Conservation (phyloP, 2,113 vertebrate species). For the Pagrus major region DNA sequence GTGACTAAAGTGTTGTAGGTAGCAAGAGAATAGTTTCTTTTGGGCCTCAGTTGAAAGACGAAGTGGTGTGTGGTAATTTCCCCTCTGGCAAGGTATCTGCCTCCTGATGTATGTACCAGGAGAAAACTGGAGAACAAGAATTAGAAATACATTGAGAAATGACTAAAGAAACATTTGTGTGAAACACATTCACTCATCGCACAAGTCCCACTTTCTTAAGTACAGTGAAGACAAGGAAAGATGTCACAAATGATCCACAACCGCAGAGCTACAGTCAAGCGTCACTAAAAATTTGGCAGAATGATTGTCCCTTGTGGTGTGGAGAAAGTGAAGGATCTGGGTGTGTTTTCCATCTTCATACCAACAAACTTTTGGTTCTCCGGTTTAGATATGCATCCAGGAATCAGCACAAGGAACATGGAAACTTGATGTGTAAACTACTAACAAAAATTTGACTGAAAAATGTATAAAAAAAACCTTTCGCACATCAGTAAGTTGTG, state of each 20-base stretch:
- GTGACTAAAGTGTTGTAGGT: constrained; percentile 1
- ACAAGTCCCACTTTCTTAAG: neutral
- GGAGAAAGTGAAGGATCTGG: neutral
- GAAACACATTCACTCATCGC: neutral
- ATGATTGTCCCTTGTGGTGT: neutral
- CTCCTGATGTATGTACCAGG: constrained; percentile 18
- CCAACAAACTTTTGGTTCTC: neutral
- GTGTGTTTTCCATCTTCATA: neutral
- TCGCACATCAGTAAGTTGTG: neutral
- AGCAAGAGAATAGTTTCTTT: constrained; percentile 49
- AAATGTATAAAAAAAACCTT: too few relatives aligned
- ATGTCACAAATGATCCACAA: neutral
- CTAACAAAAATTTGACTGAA: too few relatives aligned
- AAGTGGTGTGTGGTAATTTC: constrained; percentile 47
- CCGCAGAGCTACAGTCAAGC: neutral
- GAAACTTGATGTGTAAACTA: neutral
- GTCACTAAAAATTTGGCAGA: neutral
- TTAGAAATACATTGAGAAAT: neutral
- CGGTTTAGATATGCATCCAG: neutral
- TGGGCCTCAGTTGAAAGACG: constrained; percentile 35
- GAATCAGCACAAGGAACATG: neutral
- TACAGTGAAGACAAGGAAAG: neutral
- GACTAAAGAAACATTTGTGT: neutral
- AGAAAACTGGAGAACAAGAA: neutral
- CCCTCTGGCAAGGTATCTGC: constrained; percentile 18